Conservation (phyloP, 1,140 invertebrate species). For the Diorhabda sublineata region DNA sequence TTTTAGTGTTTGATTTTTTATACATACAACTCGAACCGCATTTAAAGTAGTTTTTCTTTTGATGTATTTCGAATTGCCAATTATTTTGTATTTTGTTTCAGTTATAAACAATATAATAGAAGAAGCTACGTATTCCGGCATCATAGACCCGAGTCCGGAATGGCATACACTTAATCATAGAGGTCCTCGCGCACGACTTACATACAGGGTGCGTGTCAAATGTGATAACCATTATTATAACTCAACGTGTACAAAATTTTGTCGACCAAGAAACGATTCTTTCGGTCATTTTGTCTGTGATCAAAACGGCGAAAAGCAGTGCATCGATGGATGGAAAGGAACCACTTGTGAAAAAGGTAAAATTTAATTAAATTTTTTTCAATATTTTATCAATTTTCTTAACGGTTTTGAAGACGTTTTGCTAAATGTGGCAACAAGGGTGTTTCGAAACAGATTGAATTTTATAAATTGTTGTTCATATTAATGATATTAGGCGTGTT, state of each 20-base stretch:
- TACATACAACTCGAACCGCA: no score
- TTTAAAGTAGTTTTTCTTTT: no score
- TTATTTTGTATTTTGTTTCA: conserved; percentile 40
- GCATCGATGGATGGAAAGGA: conserved; percentile 89
- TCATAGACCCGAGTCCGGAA: conserved; percentile 79
- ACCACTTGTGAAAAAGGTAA: conserved; percentile 86
- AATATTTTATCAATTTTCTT: neutral
- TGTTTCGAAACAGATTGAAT: no score
- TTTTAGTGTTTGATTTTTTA: no score
- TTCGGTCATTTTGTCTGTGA: conserved; percentile 93
- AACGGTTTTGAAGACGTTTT: neutral
- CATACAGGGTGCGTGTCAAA: conserved; percentile 84
- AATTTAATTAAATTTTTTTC: conserved; percentile 4
- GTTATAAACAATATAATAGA: conserved; percentile 73
- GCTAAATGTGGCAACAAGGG: no score
- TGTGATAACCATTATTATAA: conserved; percentile 93
- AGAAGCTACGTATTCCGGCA: conserved; percentile 82
- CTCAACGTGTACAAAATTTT: conserved; percentile 89
- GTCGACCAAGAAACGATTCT: conserved; percentile 84
- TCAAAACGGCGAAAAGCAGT: conserved; percentile 82
- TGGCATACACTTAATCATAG: conserved; percentile 87
- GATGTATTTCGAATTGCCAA: no score
- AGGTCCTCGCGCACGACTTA: conserved; percentile 68
- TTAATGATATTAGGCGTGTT: no score
- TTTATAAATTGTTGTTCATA: no score